Evolutionary conservation across 2,113 vertebrate genomes (phyloP).

Genomic region (Hippoglossus stenolepis): DNA sequence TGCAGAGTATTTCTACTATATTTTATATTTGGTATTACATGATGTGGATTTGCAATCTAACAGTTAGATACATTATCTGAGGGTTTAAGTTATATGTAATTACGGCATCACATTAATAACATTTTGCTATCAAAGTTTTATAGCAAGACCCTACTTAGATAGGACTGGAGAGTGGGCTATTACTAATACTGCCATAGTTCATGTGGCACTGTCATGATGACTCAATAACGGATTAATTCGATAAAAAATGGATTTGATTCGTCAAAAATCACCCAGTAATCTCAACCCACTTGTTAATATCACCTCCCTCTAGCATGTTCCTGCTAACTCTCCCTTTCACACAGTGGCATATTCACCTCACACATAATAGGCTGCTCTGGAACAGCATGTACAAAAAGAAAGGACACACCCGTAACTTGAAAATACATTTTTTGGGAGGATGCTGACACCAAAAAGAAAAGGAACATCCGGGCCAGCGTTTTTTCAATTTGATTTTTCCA

Average conservation of each 20-base stretch:
- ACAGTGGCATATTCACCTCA: slow-evolving; percentile 48
- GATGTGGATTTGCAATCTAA: background rate
- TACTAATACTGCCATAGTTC: background rate
- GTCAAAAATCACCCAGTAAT: slow-evolving; percentile 53
- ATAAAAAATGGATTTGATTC: slow-evolving; percentile 46
- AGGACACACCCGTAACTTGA: slow-evolving; percentile 1
- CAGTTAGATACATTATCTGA: background rate
- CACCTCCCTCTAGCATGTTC: slow-evolving; percentile 71
- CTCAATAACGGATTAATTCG: slow-evolving; percentile 36
- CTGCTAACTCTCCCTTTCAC: slow-evolving; percentile 60
- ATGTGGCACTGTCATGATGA: slow-evolving; percentile 18
- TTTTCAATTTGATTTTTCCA: background rate
- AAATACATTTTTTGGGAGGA: slow-evolving; percentile 6
- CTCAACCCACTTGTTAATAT: slow-evolving; percentile 59
- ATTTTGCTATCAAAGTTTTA: background rate
- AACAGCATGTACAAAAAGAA: slow-evolving; percentile 41
- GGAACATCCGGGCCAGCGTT: slow-evolving; percentile 3
- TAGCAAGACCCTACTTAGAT: background rate
- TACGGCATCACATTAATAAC: background rate
- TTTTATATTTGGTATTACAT: background rate
- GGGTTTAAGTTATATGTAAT: background rate
- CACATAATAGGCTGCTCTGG: slow-evolving; percentile 38
- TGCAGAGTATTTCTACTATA: background rate
- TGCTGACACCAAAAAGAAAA: background rate
- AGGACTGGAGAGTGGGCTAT: background rate